A percentile compares a stretch with the other conserved stretches of the same genome.
Conservation (phyloP, 2,888 invertebrate species). For the Platycheirus rosarum region DNA sequence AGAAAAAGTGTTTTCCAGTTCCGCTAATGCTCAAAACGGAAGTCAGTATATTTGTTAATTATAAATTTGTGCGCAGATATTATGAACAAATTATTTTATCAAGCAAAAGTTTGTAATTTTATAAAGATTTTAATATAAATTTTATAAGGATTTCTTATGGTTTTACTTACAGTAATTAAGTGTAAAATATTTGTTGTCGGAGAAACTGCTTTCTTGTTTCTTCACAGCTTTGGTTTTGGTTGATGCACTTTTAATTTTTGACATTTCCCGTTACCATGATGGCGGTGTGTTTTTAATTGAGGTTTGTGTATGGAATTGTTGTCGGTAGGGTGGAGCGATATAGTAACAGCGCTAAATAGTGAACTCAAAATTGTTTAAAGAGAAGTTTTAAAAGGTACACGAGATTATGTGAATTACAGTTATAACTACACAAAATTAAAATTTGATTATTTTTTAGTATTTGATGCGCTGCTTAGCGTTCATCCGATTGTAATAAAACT, state of each 20-base stretch:
- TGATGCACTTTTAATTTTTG: constrained; percentile 53
- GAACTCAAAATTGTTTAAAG: too few relatives aligned
- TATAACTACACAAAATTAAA: too few relatives aligned
- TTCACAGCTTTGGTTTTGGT: constrained; percentile 36
- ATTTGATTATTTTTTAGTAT: too few relatives aligned
- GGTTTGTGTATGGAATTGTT: constrained; percentile 40
- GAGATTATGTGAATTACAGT: too few relatives aligned
- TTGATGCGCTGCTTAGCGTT: too few relatives aligned
- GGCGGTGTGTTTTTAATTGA: constrained; percentile 1
- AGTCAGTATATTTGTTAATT: constrained; percentile 76
- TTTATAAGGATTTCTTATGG: neutral
- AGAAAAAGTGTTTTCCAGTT: constrained; percentile 75
- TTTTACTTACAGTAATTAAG: constrained; percentile 52
- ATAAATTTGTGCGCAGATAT: constrained; percentile 59
- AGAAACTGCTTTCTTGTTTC: constrained; percentile 23
- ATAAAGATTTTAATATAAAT: constrained; percentile 18
- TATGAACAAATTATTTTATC: constrained; percentile 11
- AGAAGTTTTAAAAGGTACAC: too few relatives aligned
- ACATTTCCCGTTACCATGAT: constrained; percentile 70
- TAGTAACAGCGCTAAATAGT: neutral
- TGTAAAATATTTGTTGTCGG: constrained; percentile 31
- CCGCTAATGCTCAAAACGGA: constrained; percentile 76
- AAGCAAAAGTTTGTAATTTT: constrained; percentile 14
- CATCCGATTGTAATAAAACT: too few relatives aligned
- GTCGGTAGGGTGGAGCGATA: constrained; percentile 3